Percentiles rank a stretch among this genome's conserved stretches.
Evolutionary conservation across 2,797 vertebrate species (phyloP).

Genomic region (Rhynchonycteris naso): DNA sequence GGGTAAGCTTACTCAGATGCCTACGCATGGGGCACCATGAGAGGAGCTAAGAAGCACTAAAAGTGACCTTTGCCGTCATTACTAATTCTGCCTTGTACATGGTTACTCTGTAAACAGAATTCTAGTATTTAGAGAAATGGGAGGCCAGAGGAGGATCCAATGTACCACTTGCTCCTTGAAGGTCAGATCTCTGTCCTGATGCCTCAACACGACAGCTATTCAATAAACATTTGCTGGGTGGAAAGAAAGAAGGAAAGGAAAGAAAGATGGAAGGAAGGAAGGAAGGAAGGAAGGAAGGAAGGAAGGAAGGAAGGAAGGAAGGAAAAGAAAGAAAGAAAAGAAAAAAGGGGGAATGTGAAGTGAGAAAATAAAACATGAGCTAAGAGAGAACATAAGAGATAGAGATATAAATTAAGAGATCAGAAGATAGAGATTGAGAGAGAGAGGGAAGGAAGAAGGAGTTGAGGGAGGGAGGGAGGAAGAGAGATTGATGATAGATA

Average conservation of each 20-base stretch:
- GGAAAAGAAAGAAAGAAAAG: neutral
- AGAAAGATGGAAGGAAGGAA: no score
- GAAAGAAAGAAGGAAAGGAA: rapidly evolving
- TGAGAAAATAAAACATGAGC: neutral
- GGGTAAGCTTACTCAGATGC: neutral
- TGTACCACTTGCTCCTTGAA: neutral
- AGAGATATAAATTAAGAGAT: neutral
- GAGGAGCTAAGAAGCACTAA: neutral
- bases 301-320: neutral
- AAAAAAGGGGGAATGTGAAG: neutral
- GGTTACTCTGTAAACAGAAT: neutral
- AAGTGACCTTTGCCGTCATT: neutral
- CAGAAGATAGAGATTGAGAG: neutral
- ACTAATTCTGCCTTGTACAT: neutral
- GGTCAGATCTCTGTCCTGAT: neutral
- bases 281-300: rapidly evolving
- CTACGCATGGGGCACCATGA: neutral
- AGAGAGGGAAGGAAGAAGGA: no score
- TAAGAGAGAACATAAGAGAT: neutral
- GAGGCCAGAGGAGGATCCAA: neutral
- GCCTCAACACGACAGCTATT: neutral
- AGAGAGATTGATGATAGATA: neutral
- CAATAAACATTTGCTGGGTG: neutral
- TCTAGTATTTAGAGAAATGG: neutral
- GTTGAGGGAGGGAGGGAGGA: no score